Evolutionary conservation across 1,140 invertebrate genomes (phyloP), one percentile per base, ranked within the genome.

Genomic region (Periplaneta americana): DNA sequence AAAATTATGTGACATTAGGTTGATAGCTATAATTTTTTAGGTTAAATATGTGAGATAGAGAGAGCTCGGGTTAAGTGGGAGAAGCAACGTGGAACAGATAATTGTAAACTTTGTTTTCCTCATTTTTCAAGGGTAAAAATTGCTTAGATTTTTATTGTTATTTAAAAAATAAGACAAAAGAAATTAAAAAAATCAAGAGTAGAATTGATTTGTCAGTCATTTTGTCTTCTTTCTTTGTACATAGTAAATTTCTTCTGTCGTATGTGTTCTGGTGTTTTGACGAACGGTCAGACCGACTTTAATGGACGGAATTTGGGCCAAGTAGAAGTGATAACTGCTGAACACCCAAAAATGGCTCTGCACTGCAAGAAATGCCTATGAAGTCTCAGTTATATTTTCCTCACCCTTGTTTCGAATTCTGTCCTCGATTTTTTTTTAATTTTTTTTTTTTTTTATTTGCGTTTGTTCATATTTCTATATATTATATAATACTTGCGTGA

Each of bases 191-290:
- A 37, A 37, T 32, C 22, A 28, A 17, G 35, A 22, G 15, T 37
- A 48, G 28, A 1, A 18, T 37, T 78, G 28, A 32, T 78, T 36
- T 48, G 35, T n/a, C 28, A 78, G 36, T 78, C 39, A 48, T 78
- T 78, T 78, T 6, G 34, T 48, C 77, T 37, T 78, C 31, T 78
- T 78, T 78, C 35, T 78, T 37, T 78, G 77, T 78, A 78, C 35
- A 78, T 78, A 78, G n/a, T 37, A n/a, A 37, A 31, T 4, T 48
- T 35, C 22, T 33, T 8, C 48, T 28, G 48, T 66, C 28, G 48
- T 66, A 66, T n/a, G 48, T 66, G 48, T 28, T 66, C 8, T 28
- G 39, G 13, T 48, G 22, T 28, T 66, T 66, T 66, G 48, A 11
- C 48, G 6, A 78, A 32, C 31, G 31, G 35, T 37, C 15, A 17